A percentile compares a stretch with the other conserved stretches of the same genome.
phyloP scores from a whole-genome alignment of 2,113 vertebrate species.

The Burhinus bistriatus region DNA sequence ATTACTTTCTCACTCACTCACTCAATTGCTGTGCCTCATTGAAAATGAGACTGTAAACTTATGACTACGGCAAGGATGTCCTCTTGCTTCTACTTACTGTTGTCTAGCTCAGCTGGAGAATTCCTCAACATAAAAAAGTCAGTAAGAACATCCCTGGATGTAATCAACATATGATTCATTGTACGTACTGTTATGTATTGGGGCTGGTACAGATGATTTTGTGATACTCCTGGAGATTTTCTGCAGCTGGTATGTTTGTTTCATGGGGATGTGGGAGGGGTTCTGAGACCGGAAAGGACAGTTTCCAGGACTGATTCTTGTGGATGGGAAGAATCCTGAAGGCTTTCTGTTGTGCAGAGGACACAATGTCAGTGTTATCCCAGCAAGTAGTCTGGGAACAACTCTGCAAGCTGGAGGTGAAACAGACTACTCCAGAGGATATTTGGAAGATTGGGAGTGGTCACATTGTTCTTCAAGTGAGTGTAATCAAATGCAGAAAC shows the following conservation, averaged over 20 bases:
- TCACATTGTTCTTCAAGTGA: not conserved
- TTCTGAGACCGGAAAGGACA: not conserved
- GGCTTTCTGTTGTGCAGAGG: not conserved
- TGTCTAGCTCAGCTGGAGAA: not conserved
- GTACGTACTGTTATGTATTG: not conserved
- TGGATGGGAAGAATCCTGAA: not conserved
- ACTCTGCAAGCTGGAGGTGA: not conserved
- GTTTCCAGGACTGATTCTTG: not conserved
- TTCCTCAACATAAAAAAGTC: not conserved
- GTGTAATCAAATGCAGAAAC: not conserved
- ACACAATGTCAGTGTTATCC: not conserved
- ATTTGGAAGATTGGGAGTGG: not conserved
- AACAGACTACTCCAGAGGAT: not conserved
- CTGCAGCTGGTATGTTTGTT: not conserved
- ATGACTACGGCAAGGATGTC: not conserved
- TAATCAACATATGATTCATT: not conserved
- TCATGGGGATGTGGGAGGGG: not conserved
- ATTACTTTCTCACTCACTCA: slow-evolving; percentile 11
- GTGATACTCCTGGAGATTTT: not conserved
- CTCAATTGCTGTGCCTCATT: not conserved
- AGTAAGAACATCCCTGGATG: not conserved
- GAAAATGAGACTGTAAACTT: slow-evolving; percentile 30
- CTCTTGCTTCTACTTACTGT: not conserved
- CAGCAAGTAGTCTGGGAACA: not conserved
- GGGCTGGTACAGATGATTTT: not conserved